Evolutionary conservation across 1,140 invertebrate genomes (phyloP).

Genomic region (Myzus persicae): DNA sequence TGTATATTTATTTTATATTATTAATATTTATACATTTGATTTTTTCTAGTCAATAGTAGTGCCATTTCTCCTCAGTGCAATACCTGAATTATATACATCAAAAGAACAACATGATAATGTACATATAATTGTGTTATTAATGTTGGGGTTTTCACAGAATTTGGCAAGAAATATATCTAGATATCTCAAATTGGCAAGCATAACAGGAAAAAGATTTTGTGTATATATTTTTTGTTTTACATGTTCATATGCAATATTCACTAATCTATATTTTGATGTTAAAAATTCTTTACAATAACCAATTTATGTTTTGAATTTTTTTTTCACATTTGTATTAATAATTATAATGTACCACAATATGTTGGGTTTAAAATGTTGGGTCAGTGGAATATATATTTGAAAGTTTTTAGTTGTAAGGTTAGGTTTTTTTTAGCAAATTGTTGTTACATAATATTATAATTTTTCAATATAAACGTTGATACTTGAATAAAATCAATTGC

Average conservation of each 20-base stretch:
- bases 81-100: slow-evolving; percentile 35
- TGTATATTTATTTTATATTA: neutral
- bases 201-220: slow-evolving; percentile 44
- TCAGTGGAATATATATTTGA: neutral
- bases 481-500: neutral
- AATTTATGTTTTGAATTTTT: neutral
- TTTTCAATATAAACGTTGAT: neutral
- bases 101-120: slow-evolving; percentile 42
- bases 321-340: neutral
- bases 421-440: neutral
- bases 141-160: slow-evolving; percentile 38
- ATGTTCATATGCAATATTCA: slow-evolving; percentile 34
- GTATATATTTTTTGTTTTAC: slow-evolving; percentile 49
- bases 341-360: neutral
- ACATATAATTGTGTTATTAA: slow-evolving; percentile 18
- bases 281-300: neutral
- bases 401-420: neutral
- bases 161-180: slow-evolving; percentile 16
- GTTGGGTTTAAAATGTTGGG: neutral
- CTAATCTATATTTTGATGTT: slow-evolving; percentile 4
- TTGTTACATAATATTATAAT: neutral
- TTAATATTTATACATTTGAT: neutral
- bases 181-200: neutral
- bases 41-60: slow-evolving; percentile 35
- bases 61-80: slow-evolving; percentile 2